These are phyloP conservation scores for Maniola hyperantus DNA, from an alignment of 2,888 invertebrate genomes.

Conservation along the genomic window DNA sequence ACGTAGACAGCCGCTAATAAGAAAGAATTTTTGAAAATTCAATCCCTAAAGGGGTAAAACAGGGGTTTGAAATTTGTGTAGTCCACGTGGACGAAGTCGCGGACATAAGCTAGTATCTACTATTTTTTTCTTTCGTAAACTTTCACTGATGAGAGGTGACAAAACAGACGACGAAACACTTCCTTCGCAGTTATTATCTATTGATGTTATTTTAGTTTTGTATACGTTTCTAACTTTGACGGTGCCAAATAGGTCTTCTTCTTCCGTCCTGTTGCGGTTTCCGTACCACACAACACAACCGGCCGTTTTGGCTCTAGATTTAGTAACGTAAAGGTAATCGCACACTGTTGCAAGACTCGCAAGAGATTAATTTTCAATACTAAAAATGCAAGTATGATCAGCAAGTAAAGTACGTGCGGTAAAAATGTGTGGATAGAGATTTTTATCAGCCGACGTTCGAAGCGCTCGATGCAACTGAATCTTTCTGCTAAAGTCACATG, in stretches of 20 bases:
- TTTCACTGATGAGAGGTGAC: background rate
- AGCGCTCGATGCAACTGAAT: no score
- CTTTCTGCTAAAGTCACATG: no score
- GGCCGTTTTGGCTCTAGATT: background rate
- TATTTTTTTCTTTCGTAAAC: background rate
- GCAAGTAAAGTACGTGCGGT: no score
- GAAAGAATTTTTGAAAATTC: no score
- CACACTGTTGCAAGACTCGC: background rate
- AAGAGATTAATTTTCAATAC: background rate
- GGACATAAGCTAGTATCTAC: no score
- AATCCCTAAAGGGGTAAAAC: no score
- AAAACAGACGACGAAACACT: background rate
- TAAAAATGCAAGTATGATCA: background rate
- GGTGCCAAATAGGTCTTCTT: conserved; percentile 20
- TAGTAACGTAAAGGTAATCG: background rate
- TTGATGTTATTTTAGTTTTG: conserved; percentile 19
- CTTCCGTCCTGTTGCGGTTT: conserved; percentile 19
- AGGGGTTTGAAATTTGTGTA: no score
- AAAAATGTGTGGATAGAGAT: background rate
- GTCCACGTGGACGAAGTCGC: no score
- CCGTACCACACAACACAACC: background rate
- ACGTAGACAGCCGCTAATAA: no score
- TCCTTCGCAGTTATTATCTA: background rate
- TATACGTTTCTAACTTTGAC: conserved; percentile 3
- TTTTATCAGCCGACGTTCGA: no score